These are phyloP conservation scores for Xyliphius kryptos DNA, from an alignment of 2,113 vertebrate genomes.

Conservation along the genomic window DNA sequence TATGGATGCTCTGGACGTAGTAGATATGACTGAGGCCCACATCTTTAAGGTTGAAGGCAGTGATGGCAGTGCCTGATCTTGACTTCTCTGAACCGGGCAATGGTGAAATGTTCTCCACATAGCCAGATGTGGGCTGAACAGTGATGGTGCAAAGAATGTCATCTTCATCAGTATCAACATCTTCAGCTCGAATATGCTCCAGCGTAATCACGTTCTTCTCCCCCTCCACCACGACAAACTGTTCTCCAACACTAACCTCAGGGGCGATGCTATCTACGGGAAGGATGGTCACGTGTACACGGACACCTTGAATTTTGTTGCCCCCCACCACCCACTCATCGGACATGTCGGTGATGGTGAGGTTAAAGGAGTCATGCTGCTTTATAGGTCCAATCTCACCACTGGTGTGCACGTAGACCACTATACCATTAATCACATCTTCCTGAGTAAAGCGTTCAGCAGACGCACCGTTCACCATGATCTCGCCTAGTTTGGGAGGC, in stretches of 20 bases:
- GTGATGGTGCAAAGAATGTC: slow-evolving; percentile 89
- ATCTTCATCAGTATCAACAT: slow-evolving; percentile 76
- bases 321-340: slow-evolving; percentile 82
- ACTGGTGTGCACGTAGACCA: slow-evolving; percentile 81
- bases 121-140: slow-evolving; percentile 81
- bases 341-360: slow-evolving; percentile 82
- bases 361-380: slow-evolving; percentile 80
- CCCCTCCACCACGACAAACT: slow-evolving; percentile 69
- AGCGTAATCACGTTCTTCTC: slow-evolving; percentile 71
- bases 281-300: slow-evolving; percentile 85
- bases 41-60: slow-evolving; percentile 87
- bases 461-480: slow-evolving; percentile 74
- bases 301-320: slow-evolving; percentile 74
- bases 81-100: slow-evolving; percentile 93
- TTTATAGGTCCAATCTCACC: slow-evolving; percentile 83
- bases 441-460: slow-evolving; percentile 81
- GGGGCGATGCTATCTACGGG: slow-evolving; percentile 81
- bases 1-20: slow-evolving; percentile 92
- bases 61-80: slow-evolving; percentile 81
- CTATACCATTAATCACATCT: slow-evolving; percentile 83
- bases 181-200: slow-evolving; percentile 72
- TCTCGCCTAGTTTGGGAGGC: slow-evolving; percentile 72
- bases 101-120: slow-evolving; percentile 90
- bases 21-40: slow-evolving; percentile 78
- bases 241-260: slow-evolving; percentile 57